Conservation (phyloP, 2,797 vertebrate genomes). For the Pitangus sulphuratus region DNA sequence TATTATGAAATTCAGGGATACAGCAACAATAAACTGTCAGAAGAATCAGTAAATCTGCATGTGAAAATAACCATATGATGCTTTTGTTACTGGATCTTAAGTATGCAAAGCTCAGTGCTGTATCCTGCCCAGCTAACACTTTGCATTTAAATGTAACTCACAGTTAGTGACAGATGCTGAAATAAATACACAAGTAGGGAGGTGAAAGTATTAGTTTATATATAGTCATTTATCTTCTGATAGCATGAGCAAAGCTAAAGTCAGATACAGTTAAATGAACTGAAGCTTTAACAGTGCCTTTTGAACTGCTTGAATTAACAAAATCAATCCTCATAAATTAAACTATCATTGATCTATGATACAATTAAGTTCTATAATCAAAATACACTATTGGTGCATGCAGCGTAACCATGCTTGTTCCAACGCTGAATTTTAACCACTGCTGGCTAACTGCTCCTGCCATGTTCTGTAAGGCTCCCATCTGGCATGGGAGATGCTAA, state of each 20-base stretch:
- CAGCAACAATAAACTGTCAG: not conserved
- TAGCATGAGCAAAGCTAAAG: conserved; percentile 56
- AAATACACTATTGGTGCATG: conserved; percentile 18
- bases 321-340: conserved; percentile 80
- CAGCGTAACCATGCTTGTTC: not conserved
- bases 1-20: not conserved
- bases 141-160: conserved; percentile 37
- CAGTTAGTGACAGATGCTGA: conserved; percentile 40
- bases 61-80: not conserved
- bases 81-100: not conserved
- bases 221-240: conserved; percentile 65
- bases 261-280: conserved; percentile 68
- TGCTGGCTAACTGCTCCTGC: conserved; percentile 51
- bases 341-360: conserved; percentile 74
- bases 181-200: conserved; percentile 29
- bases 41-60: not conserved
- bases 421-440: conserved; percentile 66
- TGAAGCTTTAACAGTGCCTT: conserved; percentile 68
- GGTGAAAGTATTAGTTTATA: conserved; percentile 10
- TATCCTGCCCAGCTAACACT: not conserved
- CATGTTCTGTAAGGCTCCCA: conserved; percentile 53
- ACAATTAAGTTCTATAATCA: conserved; percentile 70
- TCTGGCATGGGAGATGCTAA: conserved; percentile 57
- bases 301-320: conserved; percentile 77
- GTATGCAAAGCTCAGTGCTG: not conserved